Conservation (phyloP, 2,888 invertebrate genomes). For the Agonum fuliginosum region DNA sequence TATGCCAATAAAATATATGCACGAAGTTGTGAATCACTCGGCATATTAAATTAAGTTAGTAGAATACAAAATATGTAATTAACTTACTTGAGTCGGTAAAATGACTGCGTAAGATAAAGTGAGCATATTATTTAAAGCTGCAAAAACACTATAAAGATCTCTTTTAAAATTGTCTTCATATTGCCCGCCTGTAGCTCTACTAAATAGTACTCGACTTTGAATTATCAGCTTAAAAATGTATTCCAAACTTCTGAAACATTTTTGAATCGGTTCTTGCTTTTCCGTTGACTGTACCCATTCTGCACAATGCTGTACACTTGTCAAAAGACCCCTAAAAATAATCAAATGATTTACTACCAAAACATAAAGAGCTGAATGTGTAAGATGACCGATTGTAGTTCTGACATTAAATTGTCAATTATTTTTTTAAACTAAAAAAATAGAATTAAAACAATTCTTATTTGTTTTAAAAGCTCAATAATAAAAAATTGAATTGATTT, state of each 20-base stretch:
- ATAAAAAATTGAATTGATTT: no score
- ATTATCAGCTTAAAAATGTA: constrained; percentile 95
- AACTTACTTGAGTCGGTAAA: constrained; percentile 82
- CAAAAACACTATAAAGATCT: constrained; percentile 87
- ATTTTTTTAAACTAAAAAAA: no score
- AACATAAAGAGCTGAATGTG: no score
- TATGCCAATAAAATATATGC: no score
- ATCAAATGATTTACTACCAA: no score
- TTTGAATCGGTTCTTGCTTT: constrained; percentile 91
- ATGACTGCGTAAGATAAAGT: constrained; percentile 83
- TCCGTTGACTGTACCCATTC: constrained; percentile 91
- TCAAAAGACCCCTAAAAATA: constrained; percentile 83
- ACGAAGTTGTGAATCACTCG: no score
- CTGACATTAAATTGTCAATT: no score
- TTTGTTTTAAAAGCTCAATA: no score
- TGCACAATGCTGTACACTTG: constrained; percentile 92
- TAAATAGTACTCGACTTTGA: constrained; percentile 88
- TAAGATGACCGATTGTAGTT: no score
- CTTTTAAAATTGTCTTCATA: constrained; percentile 91
- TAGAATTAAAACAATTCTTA: no score
- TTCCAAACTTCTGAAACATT: constrained; percentile 92
- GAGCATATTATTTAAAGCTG: constrained; percentile 86
- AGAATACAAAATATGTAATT: no score
- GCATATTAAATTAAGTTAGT: neutral
- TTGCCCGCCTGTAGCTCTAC: constrained; percentile 90